phyloP scores from a whole-genome alignment of 1,140 invertebrate genomes.

The Bombyx mori region DNA sequence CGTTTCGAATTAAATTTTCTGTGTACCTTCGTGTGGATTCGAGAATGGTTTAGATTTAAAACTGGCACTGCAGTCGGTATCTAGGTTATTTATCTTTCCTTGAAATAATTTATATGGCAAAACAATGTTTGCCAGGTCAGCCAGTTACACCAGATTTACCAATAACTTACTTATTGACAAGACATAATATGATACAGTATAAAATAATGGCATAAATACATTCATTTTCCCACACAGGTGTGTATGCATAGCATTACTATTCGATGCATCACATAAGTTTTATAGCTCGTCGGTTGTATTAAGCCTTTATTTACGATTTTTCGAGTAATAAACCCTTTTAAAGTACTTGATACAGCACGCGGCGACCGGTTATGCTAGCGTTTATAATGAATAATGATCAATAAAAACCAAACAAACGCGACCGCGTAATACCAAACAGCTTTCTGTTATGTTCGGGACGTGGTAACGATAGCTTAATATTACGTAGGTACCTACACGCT shows the following conservation, averaged over 20 bases:
- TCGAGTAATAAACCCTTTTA: slow-evolving; percentile 43
- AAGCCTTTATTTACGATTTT: slow-evolving; percentile 10
- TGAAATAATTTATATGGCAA: too few species aligned
- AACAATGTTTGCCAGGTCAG: too few species aligned
- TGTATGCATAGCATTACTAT: background rate
- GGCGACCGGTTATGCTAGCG: slow-evolving; percentile 35
- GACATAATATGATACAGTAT: too few species aligned
- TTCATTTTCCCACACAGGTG: background rate
- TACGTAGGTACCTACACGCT: slow-evolving; percentile 16
- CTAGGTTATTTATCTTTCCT: too few species aligned
- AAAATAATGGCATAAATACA: too few species aligned
- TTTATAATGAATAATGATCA: slow-evolving; percentile 62
- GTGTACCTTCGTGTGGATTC: too few species aligned
- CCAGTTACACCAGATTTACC: too few species aligned
- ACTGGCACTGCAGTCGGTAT: too few species aligned
- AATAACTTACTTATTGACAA: too few species aligned
- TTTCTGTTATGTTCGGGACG: slow-evolving; percentile 25
- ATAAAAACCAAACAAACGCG: slow-evolving; percentile 47
- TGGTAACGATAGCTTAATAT: slow-evolving; percentile 25
- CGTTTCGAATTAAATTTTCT: too few species aligned
- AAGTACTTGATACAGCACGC: slow-evolving; percentile 45
- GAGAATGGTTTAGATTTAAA: too few species aligned
- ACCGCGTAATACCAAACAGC: slow-evolving; percentile 26
- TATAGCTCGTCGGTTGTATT: background rate
- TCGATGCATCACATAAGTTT: background rate